phyloP scores from a whole-genome alignment of 2,888 invertebrate species.

The Mythimna ferrago region DNA sequence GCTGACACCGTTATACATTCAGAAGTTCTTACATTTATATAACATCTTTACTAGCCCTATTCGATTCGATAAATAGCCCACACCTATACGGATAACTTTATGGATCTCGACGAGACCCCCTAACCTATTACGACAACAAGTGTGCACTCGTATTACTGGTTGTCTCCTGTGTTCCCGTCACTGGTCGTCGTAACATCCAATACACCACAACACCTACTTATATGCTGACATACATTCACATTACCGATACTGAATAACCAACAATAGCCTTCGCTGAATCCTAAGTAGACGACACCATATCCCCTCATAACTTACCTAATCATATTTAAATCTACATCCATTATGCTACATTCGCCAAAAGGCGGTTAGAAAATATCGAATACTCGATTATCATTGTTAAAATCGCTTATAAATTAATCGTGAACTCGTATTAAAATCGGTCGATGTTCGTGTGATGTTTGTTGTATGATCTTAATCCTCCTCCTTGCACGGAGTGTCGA shows the following conservation, averaged over 20 bases:
- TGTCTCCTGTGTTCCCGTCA: slow-evolving; percentile 74
- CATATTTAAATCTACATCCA: slow-evolving; percentile 80
- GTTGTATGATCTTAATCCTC: slow-evolving; percentile 77
- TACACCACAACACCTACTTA: slow-evolving; percentile 80
- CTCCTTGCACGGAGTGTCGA: slow-evolving; percentile 86
- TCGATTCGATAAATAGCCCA: slow-evolving; percentile 88
- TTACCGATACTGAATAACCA: slow-evolving; percentile 84
- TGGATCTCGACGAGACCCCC: slow-evolving; percentile 81
- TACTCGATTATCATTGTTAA: slow-evolving; percentile 74
- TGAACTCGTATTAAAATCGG: slow-evolving; percentile 66
- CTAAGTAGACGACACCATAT: slow-evolving; percentile 84
- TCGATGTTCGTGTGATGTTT: slow-evolving; percentile 55
- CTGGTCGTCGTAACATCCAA: slow-evolving; percentile 80
- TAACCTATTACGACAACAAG: slow-evolving; percentile 80
- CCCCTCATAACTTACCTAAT: slow-evolving; percentile 83
- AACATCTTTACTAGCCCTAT: slow-evolving; percentile 84
- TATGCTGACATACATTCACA: slow-evolving; percentile 81
- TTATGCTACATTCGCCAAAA: slow-evolving; percentile 87
- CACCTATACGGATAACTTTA: slow-evolving; percentile 86
- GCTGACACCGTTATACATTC: slow-evolving; percentile 85
- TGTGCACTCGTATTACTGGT: slow-evolving; percentile 74
- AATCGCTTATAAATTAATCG: slow-evolving; percentile 71
- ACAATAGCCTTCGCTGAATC: slow-evolving; percentile 86
- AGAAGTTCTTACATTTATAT: slow-evolving; percentile 84
- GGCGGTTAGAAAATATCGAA: slow-evolving; percentile 82